phyloP scores from a whole-genome alignment of 2,888 invertebrate genomes.

The Schizaphis graminum region DNA sequence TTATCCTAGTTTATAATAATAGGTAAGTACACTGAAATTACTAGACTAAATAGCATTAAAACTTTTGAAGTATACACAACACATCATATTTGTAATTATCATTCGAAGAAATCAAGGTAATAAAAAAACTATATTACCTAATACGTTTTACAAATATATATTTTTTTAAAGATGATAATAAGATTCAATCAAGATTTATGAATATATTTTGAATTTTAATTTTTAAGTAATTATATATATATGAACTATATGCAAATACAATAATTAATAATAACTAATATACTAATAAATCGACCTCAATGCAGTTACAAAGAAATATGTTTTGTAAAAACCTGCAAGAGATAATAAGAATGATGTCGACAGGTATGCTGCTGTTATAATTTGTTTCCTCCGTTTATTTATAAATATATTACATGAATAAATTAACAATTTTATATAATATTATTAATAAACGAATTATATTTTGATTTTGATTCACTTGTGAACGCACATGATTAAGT shows the following conservation, averaged over 20 bases:
- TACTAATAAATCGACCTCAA: not conserved
- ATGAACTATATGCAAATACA: not conserved
- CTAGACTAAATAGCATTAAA: not conserved
- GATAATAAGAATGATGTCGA: not conserved
- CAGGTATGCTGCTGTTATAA: not conserved
- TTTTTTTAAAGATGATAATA: not conserved
- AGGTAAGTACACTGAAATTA: not conserved
- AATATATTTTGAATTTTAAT: not conserved
- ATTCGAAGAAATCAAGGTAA: not conserved
- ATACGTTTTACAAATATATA: not conserved
- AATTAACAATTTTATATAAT: not conserved
- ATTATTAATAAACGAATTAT: not conserved
- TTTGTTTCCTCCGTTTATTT: not conserved
- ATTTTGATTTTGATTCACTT: not conserved
- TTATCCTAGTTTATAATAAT: not conserved
- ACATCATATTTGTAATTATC: not conserved
- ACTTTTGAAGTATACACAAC: not conserved
- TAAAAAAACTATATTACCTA: not conserved
- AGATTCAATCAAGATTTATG: not conserved
- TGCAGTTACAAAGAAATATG: not conserved
- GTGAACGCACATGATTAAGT: not conserved
- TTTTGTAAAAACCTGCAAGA: not conserved
- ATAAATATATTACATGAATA: not conserved
- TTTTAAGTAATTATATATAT: not conserved
- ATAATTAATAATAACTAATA: not conserved